Base-by-base conservation (phyloP, 2,113 vertebrate genomes). In the Mellivora capensis region DNA sequence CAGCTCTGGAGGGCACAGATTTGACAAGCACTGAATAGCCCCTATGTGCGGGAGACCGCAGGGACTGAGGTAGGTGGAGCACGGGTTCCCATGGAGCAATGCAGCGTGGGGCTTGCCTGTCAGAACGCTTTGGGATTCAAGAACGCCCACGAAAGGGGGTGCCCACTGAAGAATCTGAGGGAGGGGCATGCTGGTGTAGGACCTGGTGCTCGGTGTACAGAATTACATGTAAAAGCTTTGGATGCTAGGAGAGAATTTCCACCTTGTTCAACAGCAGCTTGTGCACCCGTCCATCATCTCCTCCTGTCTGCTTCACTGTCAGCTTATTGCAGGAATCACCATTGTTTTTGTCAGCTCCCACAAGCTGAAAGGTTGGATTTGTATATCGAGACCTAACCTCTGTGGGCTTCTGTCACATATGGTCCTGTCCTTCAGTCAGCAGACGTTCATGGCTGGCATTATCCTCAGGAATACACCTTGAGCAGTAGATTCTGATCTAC, bases 1-100 rank as follows among this genome's bases (percentile, higher is more conserved):
- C 95, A 96, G 97, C 90, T 87, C 77, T 96, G 94, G 95, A 96
- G 93, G 64, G 49, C 59, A 69, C 31, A 84, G 85, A 94, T 98
- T 96, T 96, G 94, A 92, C 95, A 96, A 94, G 94, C 92, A 67
- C 2, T 6, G 47, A 91, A 89, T 23, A 42, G 81, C 86, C 62
- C 74, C 34, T 91, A 4, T 64, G 23, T 23, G 95, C 49, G 90
- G 87, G 85, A 29, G 87, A 62, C 14, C 25, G 3, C 42, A 44
- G 67, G 31, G 18, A n/a, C 10, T 44, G 23, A 71, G 8, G 54
- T 13, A 42, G 64, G 74, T 13, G 64, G 31, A 87, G 20, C 18
- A 1, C 0, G 0, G 20, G 29, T 67, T 79, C 82, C 76, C 59
- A 37, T 47, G 61, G 59, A 88, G 39, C 71, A 37, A 20, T 25